Base-by-base conservation (phyloP, 2,797 vertebrate genomes). In the Sebastes flavidus region DNA sequence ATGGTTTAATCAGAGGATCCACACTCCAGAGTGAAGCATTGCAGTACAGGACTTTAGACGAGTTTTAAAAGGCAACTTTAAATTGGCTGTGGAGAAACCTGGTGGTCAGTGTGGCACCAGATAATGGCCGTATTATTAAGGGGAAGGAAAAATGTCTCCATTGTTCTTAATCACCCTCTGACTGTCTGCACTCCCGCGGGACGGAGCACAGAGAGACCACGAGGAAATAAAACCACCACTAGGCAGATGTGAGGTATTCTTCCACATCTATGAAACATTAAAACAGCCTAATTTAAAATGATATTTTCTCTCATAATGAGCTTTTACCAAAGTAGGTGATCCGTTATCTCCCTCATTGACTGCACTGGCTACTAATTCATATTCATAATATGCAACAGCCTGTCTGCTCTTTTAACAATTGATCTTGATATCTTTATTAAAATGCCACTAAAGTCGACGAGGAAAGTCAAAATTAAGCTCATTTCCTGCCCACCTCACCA, bases 61-160 rank as follows among this genome's bases (percentile, higher is more conserved):
- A 79, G 56, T 75, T 87, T 75, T 76, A 65, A 81, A 73, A 77
- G 62, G 60, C 25, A 75, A 86, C 77, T 92, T 90, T 85, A 86
- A 90, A 91, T 88, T 87, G 87, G 61, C 69, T 72, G 71, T 69
- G 22, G 74, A 18, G 70, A 81, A 80, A 76, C 29, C 70, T 77
- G 56, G 69, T 77, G 85, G 89, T 84, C 84, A 82, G 3, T 32
- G 34, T 83, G 73, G 38, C 72, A 80, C 46, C 65, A 79, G 61
- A 83, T 89, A 89, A 90, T 77, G 60, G 56, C 20, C 16, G 46
- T 59, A 82, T 89, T 88, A 87, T 87, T 86, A 90, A 88, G 32
- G 54, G 59, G 79, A 55, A 75, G 6, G 16, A 83, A 55, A 63
- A 77, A 87, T 71, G 71, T 84, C 67, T 76, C 72, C 8, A 72